phyloP scores from a whole-genome alignment of 2,113 vertebrate species.

The Platichthys flesus region DNA sequence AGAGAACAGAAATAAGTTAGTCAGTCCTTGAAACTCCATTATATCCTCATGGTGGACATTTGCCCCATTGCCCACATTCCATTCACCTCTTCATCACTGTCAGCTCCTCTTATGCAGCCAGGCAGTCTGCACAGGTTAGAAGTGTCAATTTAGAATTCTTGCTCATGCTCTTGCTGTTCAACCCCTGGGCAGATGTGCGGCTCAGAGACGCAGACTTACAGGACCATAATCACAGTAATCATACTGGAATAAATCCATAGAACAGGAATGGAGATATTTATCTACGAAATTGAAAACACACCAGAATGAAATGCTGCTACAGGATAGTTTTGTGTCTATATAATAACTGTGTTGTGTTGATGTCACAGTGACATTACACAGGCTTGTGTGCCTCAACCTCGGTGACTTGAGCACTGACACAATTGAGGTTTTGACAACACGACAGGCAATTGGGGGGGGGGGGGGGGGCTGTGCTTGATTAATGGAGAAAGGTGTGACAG shows the following conservation, averaged over 20 bases:
- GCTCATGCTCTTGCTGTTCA: constrained; percentile 31
- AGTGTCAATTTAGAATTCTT: constrained; percentile 77
- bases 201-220: background rate
- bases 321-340: too few relatives aligned
- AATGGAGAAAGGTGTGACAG: background rate
- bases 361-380: too few relatives aligned
- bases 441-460: background rate
- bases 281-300: too few relatives aligned
- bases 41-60: too few relatives aligned
- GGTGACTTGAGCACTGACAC: background rate
- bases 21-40: background rate
- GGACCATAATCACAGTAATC: too few relatives aligned
- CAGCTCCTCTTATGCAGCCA: constrained; percentile 1
- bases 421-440: constrained; percentile 2
- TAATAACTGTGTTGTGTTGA: too few relatives aligned
- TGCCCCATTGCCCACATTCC: background rate
- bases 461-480: background rate
- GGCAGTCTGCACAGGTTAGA: constrained; percentile 14
- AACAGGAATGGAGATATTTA: too few relatives aligned
- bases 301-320: too few relatives aligned
- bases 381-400: background rate
- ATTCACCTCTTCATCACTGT: background rate
- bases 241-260: too few relatives aligned
- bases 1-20: background rate
- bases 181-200: constrained; percentile 79